Evolutionary conservation across 2,797 vertebrate species (phyloP).

Genomic region (Distichodus sexfasciatus): DNA sequence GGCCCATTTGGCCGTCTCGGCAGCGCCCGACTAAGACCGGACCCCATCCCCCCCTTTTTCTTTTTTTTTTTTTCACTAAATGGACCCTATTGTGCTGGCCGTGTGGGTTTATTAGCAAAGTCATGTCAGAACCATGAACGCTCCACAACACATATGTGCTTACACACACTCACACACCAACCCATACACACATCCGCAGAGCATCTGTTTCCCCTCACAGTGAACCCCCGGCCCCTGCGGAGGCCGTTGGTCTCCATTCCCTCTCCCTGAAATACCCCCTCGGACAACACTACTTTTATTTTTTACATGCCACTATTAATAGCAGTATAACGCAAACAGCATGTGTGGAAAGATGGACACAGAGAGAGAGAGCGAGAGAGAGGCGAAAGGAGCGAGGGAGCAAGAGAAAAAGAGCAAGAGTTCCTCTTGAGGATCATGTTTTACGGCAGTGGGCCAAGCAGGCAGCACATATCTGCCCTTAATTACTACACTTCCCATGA

Average conservation of each 20-base stretch:
- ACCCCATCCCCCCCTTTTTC: conserved; percentile 41
- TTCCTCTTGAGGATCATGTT: conserved; percentile 57
- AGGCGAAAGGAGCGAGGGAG: background rate
- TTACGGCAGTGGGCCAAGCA: conserved; percentile 60
- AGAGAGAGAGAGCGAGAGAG: conserved; percentile 10
- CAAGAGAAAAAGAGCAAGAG: background rate
- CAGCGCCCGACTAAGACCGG: conserved; percentile 50
- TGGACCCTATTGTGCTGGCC: conserved; percentile 59
- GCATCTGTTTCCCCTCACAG: conserved; percentile 71
- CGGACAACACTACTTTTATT: conserved; percentile 52
- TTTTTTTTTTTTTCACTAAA: conserved; percentile 62
- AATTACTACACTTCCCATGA: conserved; percentile 66
- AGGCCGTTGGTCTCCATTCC: conserved; percentile 35
- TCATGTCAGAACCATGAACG: conserved; percentile 53
- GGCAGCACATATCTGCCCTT: conserved; percentile 64
- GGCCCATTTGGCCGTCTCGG: conserved; percentile 51
- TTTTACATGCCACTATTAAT: conserved; percentile 60
- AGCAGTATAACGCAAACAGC: conserved; percentile 66
- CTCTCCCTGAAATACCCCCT: conserved; percentile 48
- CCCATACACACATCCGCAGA: conserved; percentile 22
- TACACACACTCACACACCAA: background rate
- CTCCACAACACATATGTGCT: background rate
- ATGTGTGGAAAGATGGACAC: conserved; percentile 45
- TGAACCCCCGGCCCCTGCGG: conserved; percentile 51
- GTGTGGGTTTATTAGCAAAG: conserved; percentile 64